A percentile compares a stretch with the other conserved stretches of the same genome.
Evolutionary conservation across 2,113 vertebrate species (phyloP).

Genomic region (Pelvicachromis taeniatus): DNA sequence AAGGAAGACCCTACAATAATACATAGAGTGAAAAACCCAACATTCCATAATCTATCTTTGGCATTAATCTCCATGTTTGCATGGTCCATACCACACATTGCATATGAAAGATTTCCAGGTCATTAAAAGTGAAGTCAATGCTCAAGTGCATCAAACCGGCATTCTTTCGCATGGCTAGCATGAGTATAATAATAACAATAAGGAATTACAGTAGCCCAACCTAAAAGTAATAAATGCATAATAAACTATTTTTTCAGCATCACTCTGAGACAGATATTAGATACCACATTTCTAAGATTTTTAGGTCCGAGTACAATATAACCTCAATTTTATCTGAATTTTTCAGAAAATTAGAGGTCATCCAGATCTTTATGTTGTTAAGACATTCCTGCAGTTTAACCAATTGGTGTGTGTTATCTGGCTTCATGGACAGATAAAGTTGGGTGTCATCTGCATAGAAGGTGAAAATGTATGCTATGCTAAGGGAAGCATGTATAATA

Average conservation of each 20-base stretch:
- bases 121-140: background rate
- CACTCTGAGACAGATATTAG: background rate
- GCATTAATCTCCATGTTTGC: fast-evolving
- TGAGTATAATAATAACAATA: fast-evolving
- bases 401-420: background rate
- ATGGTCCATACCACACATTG: background rate
- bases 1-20: too few species aligned
- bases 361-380: background rate
- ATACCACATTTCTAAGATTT: background rate
- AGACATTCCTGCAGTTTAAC: background rate
- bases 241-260: background rate
- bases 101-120: background rate
- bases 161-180: background rate
- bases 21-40: too few species aligned
- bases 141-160: background rate
- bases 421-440: background rate
- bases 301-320: background rate
- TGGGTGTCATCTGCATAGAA: background rate
- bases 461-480: fast-evolving
- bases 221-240: background rate
- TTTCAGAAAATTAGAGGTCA: background rate
- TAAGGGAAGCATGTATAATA: background rate
- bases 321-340: background rate
- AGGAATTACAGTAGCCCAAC: background rate
- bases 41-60: background rate